phyloP scores from a whole-genome alignment of 1,140 invertebrate genomes.

The Camponotus floridanus region DNA sequence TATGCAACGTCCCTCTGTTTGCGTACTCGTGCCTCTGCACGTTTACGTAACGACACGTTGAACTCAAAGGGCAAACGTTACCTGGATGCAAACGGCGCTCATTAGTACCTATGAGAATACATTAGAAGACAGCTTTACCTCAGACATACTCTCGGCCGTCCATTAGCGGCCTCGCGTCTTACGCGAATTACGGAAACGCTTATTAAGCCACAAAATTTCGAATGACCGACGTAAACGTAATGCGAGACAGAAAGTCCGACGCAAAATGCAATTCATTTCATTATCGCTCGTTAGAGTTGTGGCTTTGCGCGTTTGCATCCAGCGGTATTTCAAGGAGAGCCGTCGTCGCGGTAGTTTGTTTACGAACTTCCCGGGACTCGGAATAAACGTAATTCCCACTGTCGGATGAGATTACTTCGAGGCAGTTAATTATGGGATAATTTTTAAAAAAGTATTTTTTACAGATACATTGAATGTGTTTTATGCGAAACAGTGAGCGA shows the following conservation, averaged over 20 bases:
- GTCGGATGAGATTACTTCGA: neutral
- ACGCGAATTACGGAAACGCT: conserved; percentile 64
- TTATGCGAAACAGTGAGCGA: neutral
- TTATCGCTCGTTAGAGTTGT: conserved; percentile 57
- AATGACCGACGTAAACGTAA: conserved; percentile 41
- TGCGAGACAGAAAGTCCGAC: conserved; percentile 56
- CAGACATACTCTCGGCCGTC: conserved; percentile 63
- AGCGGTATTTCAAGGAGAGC: neutral
- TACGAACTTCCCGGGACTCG: neutral
- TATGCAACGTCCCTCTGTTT: conserved; percentile 12
- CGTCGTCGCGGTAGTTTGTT: neutral
- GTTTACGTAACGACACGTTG: conserved; percentile 68
- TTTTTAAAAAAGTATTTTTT: neutral
- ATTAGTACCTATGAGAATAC: conserved; percentile 72
- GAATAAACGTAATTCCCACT: conserved; percentile 16
- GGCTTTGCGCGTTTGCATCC: neutral
- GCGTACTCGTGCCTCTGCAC: conserved; percentile 39
- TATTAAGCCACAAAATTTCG: conserved; percentile 66
- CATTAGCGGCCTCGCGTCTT: conserved; percentile 70
- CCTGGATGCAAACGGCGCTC: conserved; percentile 70
- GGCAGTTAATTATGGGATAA: neutral
- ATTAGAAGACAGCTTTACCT: conserved; percentile 71
- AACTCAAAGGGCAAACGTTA: conserved; percentile 74
- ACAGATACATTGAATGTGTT: neutral
- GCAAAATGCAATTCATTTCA: conserved; percentile 63